These are phyloP conservation scores for Scaptomyza hsui DNA, from an alignment of 1,140 invertebrate species.

Conservation along the genomic window DNA sequence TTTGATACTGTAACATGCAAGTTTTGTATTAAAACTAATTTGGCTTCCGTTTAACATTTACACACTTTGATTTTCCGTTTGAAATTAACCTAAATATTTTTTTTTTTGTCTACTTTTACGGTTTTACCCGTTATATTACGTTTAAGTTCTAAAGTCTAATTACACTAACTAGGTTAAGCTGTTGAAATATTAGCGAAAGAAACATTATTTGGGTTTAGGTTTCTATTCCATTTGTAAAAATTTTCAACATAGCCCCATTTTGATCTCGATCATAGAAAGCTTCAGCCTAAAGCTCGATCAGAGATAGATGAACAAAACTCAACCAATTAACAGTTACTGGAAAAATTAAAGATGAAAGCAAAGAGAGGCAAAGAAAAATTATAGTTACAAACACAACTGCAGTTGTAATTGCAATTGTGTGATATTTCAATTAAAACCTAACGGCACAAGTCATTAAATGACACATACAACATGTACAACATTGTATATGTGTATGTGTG, in stretches of 20 bases:
- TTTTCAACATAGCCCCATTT: neutral
- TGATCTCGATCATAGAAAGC: neutral
- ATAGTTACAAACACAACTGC: constrained; percentile 17
- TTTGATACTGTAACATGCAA: constrained; percentile 55
- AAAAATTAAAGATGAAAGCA: neutral
- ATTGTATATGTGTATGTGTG: constrained; percentile 9
- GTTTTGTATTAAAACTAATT: constrained; percentile 59
- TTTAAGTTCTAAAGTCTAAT: neutral
- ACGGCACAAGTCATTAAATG: constrained; percentile 76
- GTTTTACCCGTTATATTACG: neutral
- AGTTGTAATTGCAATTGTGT: constrained; percentile 56
- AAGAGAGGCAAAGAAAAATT: constrained; percentile 21
- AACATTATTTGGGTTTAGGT: too few relatives aligned
- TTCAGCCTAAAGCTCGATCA: constrained; percentile 10
- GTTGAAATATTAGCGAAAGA: neutral
- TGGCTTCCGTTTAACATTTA: constrained; percentile 69
- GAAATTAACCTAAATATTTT: constrained; percentile 56
- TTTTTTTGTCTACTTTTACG: constrained; percentile 4
- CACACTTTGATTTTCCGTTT: constrained; percentile 49
- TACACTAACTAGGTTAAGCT: constrained; percentile 12
- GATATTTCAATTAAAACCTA: constrained; percentile 80
- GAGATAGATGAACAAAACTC: neutral
- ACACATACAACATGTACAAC: constrained; percentile 50
- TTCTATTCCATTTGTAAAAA: too few relatives aligned
- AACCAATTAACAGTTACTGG: constrained; percentile 8